These are phyloP conservation scores for Lutjanus argentimaculatus DNA, from an alignment of 2,797 vertebrate genomes.

Conservation along the genomic window DNA sequence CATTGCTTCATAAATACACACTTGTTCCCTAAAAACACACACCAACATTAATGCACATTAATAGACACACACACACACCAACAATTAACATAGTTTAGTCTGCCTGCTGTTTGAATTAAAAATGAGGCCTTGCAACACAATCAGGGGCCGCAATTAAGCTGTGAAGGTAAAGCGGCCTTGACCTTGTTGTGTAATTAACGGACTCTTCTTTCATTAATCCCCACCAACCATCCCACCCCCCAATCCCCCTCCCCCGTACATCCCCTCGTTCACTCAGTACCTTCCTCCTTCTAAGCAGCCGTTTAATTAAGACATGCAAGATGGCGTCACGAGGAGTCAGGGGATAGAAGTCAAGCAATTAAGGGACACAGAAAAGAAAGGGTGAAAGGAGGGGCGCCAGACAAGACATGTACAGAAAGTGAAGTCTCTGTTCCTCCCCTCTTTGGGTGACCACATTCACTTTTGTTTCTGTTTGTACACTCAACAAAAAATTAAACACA, in stretches of 20 bases:
- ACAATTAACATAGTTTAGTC: constrained; percentile 57
- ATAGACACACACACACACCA: not conserved
- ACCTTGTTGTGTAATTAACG: constrained; percentile 86
- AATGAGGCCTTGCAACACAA: constrained; percentile 72
- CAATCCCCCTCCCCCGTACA: not conserved
- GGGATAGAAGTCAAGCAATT: constrained; percentile 67
- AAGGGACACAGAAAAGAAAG: constrained; percentile 28
- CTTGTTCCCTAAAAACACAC: not conserved
- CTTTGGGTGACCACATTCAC: not conserved
- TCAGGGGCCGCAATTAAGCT: constrained; percentile 79
- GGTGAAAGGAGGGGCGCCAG: not conserved
- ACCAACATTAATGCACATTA: not conserved
- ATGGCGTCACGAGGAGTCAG: constrained; percentile 55
- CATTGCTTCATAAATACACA: not conserved
- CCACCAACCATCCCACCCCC: constrained; percentile 19
- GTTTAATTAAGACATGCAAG: constrained; percentile 78
- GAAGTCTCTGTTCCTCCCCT: not conserved
- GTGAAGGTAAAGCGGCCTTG: constrained; percentile 80
- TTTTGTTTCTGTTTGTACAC: not conserved
- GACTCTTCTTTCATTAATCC: constrained; percentile 82
- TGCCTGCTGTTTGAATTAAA: constrained; percentile 69
- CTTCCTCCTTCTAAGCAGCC: constrained; percentile 60
- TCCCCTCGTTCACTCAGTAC: constrained; percentile 29
- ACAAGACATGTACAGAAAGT: not conserved
- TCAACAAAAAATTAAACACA: too few relatives aligned